Base-by-base conservation (phyloP, 1,140 invertebrate genomes). In the Cydia pomonella region DNA sequence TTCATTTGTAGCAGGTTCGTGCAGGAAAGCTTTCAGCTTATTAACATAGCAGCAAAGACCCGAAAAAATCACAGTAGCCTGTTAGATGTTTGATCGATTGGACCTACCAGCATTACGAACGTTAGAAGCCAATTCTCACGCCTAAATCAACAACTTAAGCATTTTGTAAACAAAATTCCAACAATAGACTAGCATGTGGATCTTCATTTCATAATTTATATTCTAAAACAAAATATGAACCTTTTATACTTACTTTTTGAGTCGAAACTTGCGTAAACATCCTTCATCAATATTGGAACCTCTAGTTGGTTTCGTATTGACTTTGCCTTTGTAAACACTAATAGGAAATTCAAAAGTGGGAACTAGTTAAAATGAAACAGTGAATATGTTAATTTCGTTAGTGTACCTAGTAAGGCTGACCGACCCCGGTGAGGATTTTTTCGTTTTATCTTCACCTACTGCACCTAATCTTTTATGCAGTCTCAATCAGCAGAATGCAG, bases 291-390 rank as follows among this genome's bases (percentile, higher is more conserved):
- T 38, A 75, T 75, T 73, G 72, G 77, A 76, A 75, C 75, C 76
- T 79, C 78, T 75, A 64, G 75, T 76, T 73, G 77, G 53, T 72
- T 74, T 80, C 74, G 74, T 84, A 87, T 85, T 85, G 83, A 85
- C 84, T 85, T 83, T 87, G 79, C 84, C 80, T 88, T 85, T 87
- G 87, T 84, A 85, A 89, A 87, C 79, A 85, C 77, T 85, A 83
- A 83, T 85, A 85, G 82, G 82, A 85, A 83, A 85, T 85, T 83
- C 83, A 85, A 85, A 85, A 85, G 80, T 88, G 81, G 82, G 80
- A 88, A 88, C 87, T 86, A 87, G 85, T 90, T 87, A 86, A 85
- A 86, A 88, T 82, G 86, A 88, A 89, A 89, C 86, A 91, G 82
- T 89, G 84, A 81, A 89, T 89, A 89, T 87, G 84, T 90, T 91